These are phyloP conservation scores for Tortrix viridana DNA, from an alignment of 2,888 invertebrate species.

Conservation along the genomic window DNA sequence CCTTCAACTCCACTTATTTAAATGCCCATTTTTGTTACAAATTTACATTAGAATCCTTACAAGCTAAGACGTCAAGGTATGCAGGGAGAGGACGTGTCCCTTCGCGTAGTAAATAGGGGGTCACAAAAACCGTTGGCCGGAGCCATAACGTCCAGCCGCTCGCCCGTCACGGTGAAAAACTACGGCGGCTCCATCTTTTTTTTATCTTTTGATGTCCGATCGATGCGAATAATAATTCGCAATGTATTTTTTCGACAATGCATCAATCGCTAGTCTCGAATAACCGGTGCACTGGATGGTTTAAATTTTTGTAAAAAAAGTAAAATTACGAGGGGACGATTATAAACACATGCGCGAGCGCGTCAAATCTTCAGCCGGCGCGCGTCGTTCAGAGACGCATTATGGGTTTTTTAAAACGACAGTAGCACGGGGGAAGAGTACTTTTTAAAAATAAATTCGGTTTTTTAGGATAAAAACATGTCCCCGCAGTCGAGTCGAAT, in stretches of 20 bases:
- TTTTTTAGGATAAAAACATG: slow-evolving; percentile 79
- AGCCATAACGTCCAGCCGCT: slow-evolving; percentile 80
- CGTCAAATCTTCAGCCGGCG: slow-evolving; percentile 84
- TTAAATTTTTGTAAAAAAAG: slow-evolving; percentile 74
- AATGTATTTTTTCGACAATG: slow-evolving; percentile 58
- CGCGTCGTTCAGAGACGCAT: slow-evolving; percentile 70
- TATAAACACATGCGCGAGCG: slow-evolving; percentile 83
- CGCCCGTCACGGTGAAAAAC: slow-evolving; percentile 70
- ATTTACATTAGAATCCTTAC: slow-evolving; percentile 80
- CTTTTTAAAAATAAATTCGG: slow-evolving; percentile 79
- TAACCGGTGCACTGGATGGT: slow-evolving; percentile 73
- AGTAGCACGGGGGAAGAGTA: slow-evolving; percentile 70
- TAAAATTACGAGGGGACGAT: slow-evolving; percentile 80
- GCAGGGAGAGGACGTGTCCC: slow-evolving; percentile 68
- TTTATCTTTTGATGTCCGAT: slow-evolving; percentile 70
- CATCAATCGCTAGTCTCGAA: slow-evolving; percentile 57
- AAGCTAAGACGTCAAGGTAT: slow-evolving; percentile 74
- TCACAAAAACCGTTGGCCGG: slow-evolving; percentile 82
- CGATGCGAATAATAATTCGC: slow-evolving; percentile 73
- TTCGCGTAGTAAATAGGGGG: slow-evolving; percentile 82
- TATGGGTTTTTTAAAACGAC: slow-evolving; percentile 80
- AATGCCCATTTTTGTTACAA: slow-evolving; percentile 81
- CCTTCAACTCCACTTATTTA: slow-evolving; percentile 79
- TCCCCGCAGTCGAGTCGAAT: slow-evolving; percentile 79
- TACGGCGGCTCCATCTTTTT: slow-evolving; percentile 62